phyloP scores from a whole-genome alignment of 2,888 invertebrate genomes.

The Parthenolecanium corni region DNA sequence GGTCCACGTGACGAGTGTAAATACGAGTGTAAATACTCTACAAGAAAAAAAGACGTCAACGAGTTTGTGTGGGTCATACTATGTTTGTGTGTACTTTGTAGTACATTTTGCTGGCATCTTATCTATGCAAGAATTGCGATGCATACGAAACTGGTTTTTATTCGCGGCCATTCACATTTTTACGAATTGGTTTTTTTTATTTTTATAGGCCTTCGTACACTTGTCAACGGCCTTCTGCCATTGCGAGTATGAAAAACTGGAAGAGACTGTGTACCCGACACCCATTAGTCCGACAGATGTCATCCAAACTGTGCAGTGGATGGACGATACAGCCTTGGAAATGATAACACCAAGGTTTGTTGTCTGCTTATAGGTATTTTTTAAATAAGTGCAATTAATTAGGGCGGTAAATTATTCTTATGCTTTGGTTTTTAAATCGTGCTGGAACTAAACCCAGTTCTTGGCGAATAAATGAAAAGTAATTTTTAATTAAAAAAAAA shows the following conservation, averaged over 20 bases:
- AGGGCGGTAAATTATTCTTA: too few species aligned
- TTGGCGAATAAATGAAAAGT: too few species aligned
- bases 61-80: too few species aligned
- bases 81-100: too few species aligned
- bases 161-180: not conserved
- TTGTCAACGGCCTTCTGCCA: conserved; percentile 37
- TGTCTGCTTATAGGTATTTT: not conserved
- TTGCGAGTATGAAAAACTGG: conserved; percentile 35
- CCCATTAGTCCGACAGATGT: conserved; percentile 36
- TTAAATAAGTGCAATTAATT: too few species aligned
- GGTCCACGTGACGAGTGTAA: too few species aligned
- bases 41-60: too few species aligned
- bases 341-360: conserved; percentile 34
- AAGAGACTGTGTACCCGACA: conserved; percentile 35
- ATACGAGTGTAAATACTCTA: too few species aligned
- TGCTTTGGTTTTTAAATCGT: too few species aligned
- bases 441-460: too few species aligned
- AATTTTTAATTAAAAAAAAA: too few species aligned
- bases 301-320: conserved; percentile 35
- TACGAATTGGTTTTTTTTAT: not conserved
- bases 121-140: not conserved
- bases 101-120: too few species aligned
- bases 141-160: not conserved
- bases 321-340: conserved; percentile 34
- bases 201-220: conserved; percentile 35